Evolutionary conservation across 1,140 invertebrate genomes (phyloP), one percentile per base, ranked within the genome.

Genomic region (Epicauta chinensis): DNA sequence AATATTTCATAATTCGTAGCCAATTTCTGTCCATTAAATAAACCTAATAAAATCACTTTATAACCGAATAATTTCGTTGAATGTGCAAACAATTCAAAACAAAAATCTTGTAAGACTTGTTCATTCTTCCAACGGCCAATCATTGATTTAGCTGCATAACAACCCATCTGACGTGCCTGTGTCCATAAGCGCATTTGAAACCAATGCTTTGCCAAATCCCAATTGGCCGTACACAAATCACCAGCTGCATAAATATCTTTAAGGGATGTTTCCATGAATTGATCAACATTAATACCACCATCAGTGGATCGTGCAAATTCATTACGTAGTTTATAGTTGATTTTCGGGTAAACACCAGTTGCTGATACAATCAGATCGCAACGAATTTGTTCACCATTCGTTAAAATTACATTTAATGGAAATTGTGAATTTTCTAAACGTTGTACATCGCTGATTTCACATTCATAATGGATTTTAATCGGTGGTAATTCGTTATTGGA

Each of bases 151-250:
- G 91, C 94, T 11, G 89, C 92, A 76, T 95, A 97, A 35, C 79
- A 77, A 9, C 95, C 97, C 95, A 98, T 98, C 73, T 97, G 93
- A 53, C 93, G 73, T 0, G 96, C 97, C 75, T 99, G 97, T 3
- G 93, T 93, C 97, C 97, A 99, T 1, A 99, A 70, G 40, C 93
- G 77, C 86, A 98, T 93, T 74, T 97, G 94, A 71, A 96, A 89
- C 96, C 96, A 98, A 66, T 96, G 89, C 32, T 77, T 68, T 1
- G 91, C 79, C 43, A 73, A 63, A 12, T 79, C 66, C 95, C 96
- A 98, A 17, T 69, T 69, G 17, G 86, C 83, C 55, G 78, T 79
- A 63, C 93, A 97, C 6, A 92, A 83, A 80, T 99, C 97, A 7
- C 97, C 97, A 42, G 94, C 94, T 12, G 94, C 95, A 79, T 84